Evolutionary conservation across 2,113 vertebrate species (phyloP).

Genomic region (Micromys minutus): DNA sequence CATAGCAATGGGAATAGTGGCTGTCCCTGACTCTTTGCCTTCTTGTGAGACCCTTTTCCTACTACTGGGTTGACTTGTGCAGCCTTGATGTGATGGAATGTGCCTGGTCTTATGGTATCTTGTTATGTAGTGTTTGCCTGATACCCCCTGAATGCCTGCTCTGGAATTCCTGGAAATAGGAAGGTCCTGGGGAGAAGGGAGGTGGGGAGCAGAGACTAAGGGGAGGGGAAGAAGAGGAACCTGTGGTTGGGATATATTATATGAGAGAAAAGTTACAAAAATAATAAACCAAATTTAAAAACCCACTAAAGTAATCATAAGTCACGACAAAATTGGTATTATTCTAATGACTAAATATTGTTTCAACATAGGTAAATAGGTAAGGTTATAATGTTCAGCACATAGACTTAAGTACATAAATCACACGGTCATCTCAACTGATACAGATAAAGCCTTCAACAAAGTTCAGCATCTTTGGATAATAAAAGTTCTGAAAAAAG

Average conservation of each 20-base stretch:
- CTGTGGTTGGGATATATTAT: background rate
- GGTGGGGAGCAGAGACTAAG: background rate
- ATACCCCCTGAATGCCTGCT: background rate
- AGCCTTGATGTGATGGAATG: too few relatives aligned
- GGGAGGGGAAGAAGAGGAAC: background rate
- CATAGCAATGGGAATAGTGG: background rate
- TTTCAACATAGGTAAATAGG: background rate
- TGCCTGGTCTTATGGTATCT: background rate
- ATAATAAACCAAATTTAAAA: background rate
- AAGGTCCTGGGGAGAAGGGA: background rate
- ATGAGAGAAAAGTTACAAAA: background rate
- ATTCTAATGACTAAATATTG: background rate
- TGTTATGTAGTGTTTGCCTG: background rate
- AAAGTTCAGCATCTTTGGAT: background rate
- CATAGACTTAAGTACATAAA: background rate
- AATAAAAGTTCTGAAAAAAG: background rate
- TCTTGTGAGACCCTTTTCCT: background rate
- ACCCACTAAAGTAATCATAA: background rate
- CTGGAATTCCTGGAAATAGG: too few relatives aligned
- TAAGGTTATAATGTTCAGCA: background rate
- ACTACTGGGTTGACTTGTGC: background rate
- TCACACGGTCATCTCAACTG: background rate
- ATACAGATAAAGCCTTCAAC: background rate
- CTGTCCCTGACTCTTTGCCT: background rate
- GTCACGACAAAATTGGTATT: background rate